Evolutionary conservation across 2,797 vertebrate species (phyloP), one percentile per base, ranked within the genome.

Genomic region (Hipposideros larvatus): DNA sequence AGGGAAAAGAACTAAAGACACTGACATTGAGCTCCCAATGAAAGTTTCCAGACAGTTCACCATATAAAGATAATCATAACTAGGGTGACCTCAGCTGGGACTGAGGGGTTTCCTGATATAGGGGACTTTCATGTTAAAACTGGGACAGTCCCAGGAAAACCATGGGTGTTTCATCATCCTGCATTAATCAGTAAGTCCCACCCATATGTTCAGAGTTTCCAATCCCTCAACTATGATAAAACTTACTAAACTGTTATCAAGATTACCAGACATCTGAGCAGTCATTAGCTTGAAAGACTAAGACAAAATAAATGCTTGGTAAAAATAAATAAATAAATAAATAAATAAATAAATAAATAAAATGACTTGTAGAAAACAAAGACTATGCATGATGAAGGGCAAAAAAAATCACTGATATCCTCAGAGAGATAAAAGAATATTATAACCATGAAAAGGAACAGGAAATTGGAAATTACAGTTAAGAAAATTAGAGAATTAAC

Each of bases 351-450:
- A 31, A 28, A 14, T 7, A 31, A 63, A 63, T 14, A 96, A 55
- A 74, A 11, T 34, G 84, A 73, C 19, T 85, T 48, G 16, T 46
- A 94, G n/a, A 57, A 93, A 95, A 85, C 46, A 92, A 91, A 94
- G 18, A 93, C 0, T 46, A 66, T 26, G 4, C 15, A 31, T n/a
- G 18, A 71, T 91, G 46, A 87, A 26, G 18, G 61, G 31, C 2
- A 31, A 9, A 46, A 59, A 87, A 28, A 24, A 77, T 19, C 24
- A 80, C 24, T 15, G 10, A 46, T 91, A 68, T 63, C 21, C 9
- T 73, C n/a, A 73, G 11, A 85, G 28, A 90, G 24, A 65, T 86
- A 63, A 65, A 46, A 61, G 28, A 88, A 46, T 63, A 41, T 87
- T 85, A 55, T 0, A 96, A 61, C 9, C 11, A 82, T 57, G n/a